Conservation (phyloP, 2,113 vertebrate species). For the Rhipidura dahli region DNA sequence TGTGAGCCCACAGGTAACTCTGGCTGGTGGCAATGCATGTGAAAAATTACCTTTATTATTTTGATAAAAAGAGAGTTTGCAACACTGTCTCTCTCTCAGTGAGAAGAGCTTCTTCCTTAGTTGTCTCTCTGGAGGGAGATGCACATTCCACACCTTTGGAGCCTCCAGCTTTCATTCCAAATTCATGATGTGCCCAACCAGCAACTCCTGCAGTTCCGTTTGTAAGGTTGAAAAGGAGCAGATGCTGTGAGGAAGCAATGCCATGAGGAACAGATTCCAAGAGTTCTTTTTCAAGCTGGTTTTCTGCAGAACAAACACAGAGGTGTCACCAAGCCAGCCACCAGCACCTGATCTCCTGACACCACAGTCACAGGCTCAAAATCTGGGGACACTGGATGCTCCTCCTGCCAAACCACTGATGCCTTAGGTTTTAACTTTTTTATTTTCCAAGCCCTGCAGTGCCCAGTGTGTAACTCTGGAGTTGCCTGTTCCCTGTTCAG, state of each 20-base stretch:
- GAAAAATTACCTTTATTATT: background rate
- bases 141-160: background rate
- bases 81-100: background rate
- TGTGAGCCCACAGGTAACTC: background rate
- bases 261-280: background rate
- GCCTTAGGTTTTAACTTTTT: too few relatives aligned
- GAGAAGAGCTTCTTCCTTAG: background rate
- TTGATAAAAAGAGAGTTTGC: background rate
- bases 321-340: too few relatives aligned
- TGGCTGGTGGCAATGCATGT: background rate
- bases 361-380: background rate
- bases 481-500: too few relatives aligned
- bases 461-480: too few relatives aligned
- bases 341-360: background rate
- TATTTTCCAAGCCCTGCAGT: too few relatives aligned
- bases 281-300: background rate
- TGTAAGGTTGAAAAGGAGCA: background rate
- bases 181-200: too few relatives aligned
- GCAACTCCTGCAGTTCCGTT: background rate
- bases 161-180: background rate
- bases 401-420: background rate
- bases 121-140: background rate
- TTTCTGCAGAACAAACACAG: background rate
- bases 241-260: background rate
- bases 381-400: background rate